A percentile compares a stretch with the other conserved stretches of the same genome.
These are phyloP conservation scores for Orthosia incerta DNA, from an alignment of 2,888 invertebrate species.

Conservation along the genomic window DNA sequence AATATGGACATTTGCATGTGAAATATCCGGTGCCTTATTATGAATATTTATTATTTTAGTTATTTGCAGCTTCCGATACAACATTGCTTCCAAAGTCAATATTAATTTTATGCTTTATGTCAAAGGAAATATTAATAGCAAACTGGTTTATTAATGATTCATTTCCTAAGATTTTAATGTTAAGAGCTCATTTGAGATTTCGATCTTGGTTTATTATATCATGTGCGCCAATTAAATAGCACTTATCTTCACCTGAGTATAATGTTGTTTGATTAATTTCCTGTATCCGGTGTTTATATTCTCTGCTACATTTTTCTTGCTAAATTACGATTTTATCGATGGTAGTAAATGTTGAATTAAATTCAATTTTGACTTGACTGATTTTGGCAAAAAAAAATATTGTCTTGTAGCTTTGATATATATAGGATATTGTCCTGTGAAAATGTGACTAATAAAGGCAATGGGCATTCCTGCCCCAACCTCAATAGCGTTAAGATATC, in stretches of 20 bases:
- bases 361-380: neutral
- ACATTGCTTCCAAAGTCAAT: slow-evolving; percentile 36
- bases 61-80: slow-evolving; percentile 27
- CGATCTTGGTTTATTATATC: slow-evolving; percentile 46
- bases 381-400: neutral
- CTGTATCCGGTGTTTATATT: slow-evolving; percentile 34
- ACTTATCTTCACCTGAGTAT: slow-evolving; percentile 47
- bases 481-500: too few species aligned
- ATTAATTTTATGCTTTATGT: slow-evolving; percentile 8
- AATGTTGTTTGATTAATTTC: slow-evolving; percentile 49
- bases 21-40: slow-evolving; percentile 35
- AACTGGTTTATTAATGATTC: slow-evolving; percentile 41
- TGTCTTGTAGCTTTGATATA: too few species aligned
- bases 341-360: neutral
- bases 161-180: slow-evolving; percentile 35
- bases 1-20: slow-evolving; percentile 18
- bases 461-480: too few species aligned
- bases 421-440: neutral
- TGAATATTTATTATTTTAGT: slow-evolving; percentile 21
- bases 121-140: slow-evolving; percentile 35
- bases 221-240: slow-evolving; percentile 46
- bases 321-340: slow-evolving; percentile 33
- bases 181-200: slow-evolving; percentile 49
- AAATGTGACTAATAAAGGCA: neutral
- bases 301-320: slow-evolving; percentile 9